phyloP scores from a whole-genome alignment of 1,140 invertebrate species.

The Drosophila bifasciata region DNA sequence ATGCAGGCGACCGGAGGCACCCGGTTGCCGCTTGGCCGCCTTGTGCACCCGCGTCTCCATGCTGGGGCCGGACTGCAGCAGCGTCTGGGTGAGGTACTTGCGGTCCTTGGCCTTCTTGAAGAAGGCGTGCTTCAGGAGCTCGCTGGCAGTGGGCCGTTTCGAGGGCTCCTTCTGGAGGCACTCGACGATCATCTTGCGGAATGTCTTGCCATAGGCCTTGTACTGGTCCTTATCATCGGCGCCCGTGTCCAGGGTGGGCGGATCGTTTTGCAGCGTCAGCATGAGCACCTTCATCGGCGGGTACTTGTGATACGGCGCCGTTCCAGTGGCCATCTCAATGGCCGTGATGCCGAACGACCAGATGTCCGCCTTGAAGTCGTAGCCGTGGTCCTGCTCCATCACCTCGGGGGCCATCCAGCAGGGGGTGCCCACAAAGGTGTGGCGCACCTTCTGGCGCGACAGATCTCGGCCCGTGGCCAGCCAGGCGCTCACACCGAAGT shows the following conservation, averaged over 20 bases:
- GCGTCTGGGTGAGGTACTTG: constrained; percentile 95
- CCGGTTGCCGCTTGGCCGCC: constrained; percentile 93
- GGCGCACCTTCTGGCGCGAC: constrained; percentile 96
- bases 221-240: constrained; percentile 99
- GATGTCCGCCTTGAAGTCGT: constrained; percentile 99
- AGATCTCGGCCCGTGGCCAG: constrained; percentile 95
- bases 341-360: constrained; percentile 99
- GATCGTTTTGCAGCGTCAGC: constrained; percentile 99
- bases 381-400: constrained; percentile 99
- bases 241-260: constrained; percentile 96
- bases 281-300: constrained; percentile 99
- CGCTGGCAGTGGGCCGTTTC: constrained; percentile 98
- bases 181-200: constrained; percentile 97
- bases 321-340: constrained; percentile 99
- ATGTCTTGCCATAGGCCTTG: constrained; percentile 98
- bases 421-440: constrained; percentile 98
- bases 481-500: constrained; percentile 97
- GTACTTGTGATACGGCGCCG: constrained; percentile 99
- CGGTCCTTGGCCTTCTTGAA: constrained; percentile 99
- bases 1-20: constrained; percentile 95
- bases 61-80: constrained; percentile 94
- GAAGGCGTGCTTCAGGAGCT: constrained; percentile 98
- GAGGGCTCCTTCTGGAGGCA: constrained; percentile 97
- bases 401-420: constrained; percentile 99
- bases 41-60: constrained; percentile 95